These are phyloP conservation scores for Teinopalpus imperialis DNA, from an alignment of 2,888 invertebrate genomes.

Conservation along the genomic window DNA sequence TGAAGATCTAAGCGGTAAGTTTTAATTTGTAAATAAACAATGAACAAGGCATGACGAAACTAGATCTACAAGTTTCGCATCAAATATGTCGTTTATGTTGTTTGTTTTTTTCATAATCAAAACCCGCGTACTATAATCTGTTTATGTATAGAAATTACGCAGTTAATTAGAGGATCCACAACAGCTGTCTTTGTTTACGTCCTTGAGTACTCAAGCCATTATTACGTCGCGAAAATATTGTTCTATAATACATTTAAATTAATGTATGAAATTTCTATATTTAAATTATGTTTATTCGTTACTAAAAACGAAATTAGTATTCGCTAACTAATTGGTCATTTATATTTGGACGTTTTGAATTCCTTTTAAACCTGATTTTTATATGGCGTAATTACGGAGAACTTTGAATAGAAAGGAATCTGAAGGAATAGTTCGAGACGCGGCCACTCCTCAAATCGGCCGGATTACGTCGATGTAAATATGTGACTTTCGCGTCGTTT, in stretches of 20 bases:
- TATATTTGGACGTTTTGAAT: no score
- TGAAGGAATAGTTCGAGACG: background rate
- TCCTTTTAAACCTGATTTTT: constrained; percentile 7
- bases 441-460: background rate
- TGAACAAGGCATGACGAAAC: constrained; percentile 53
- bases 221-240: constrained; percentile 22
- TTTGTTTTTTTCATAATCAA: constrained; percentile 23
- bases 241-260: background rate
- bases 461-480: constrained; percentile 12
- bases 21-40: constrained; percentile 55
- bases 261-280: background rate
- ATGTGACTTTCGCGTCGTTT: constrained; percentile 7
- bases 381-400: constrained; percentile 6
- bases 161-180: constrained; percentile 30
- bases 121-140: constrained; percentile 18
- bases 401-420: background rate
- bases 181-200: constrained; percentile 30
- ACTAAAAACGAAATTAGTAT: no score
- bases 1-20: constrained; percentile 77
- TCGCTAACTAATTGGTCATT: no score
- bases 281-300: no score
- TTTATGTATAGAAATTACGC: constrained; percentile 37
- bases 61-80: constrained; percentile 42
- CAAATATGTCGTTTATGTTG: constrained; percentile 34
- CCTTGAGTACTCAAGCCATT: constrained; percentile 18